A percentile compares a stretch with the other conserved stretches of the same genome.
These are phyloP conservation scores for Halyomorpha halys DNA, from an alignment of 1,140 invertebrate genomes.

Conservation along the genomic window DNA sequence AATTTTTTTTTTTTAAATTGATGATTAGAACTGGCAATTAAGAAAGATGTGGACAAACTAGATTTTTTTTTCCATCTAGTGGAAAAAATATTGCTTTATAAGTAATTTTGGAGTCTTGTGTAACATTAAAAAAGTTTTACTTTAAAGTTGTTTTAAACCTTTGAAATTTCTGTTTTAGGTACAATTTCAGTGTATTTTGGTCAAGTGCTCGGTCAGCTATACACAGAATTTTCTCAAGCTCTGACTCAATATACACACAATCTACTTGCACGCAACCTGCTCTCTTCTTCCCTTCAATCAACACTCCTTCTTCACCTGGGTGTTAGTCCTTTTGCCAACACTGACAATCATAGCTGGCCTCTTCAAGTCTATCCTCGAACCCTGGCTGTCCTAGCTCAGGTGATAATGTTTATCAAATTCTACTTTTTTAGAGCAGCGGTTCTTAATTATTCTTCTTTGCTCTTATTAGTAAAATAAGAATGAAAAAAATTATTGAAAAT, in stretches of 20 bases:
- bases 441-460: no score
- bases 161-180: conserved; percentile 37
- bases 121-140: no score
- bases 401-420: conserved; percentile 29
- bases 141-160: no score
- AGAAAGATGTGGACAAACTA: no score
- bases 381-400: conserved; percentile 66
- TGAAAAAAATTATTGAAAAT: no score
- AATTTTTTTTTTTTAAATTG: no score
- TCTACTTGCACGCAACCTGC: conserved; percentile 57
- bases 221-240: conserved; percentile 64
- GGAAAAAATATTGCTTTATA: background rate
- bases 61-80: background rate
- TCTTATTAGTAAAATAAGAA: no score
- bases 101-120: no score
- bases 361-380: conserved; percentile 76
- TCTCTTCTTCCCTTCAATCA: conserved; percentile 57
- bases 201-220: conserved; percentile 54
- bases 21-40: no score
- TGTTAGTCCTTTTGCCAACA: conserved; percentile 57
- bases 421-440: no score
- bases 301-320: conserved; percentile 62
- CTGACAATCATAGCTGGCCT: conserved; percentile 49
- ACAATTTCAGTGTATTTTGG: conserved; percentile 65
- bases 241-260: conserved; percentile 76